A percentile compares a stretch with the other conserved stretches of the same genome.
Evolutionary conservation across 2,797 vertebrate genomes (phyloP).

Genomic region (Hypotaenidia okinawae): DNA sequence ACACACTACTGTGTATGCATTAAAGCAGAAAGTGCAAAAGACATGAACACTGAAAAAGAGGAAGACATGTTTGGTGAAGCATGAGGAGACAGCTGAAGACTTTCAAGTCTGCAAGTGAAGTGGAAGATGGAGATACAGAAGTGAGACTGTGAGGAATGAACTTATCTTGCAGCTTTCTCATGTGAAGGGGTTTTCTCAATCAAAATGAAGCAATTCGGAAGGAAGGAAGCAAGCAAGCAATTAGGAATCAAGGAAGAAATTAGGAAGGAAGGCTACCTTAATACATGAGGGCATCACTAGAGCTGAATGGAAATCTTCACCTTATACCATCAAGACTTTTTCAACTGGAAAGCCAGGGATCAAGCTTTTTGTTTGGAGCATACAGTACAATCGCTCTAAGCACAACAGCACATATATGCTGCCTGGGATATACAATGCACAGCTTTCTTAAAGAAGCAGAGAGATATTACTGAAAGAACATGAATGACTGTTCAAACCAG

Average conservation of each 20-base stretch:
- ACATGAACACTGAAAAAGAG: background rate
- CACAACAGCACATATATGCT: fast-evolving
- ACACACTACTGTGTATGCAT: background rate
- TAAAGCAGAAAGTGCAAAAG: background rate
- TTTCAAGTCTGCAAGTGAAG: background rate
- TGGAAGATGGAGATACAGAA: background rate
- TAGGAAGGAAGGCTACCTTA: background rate
- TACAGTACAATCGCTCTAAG: background rate
- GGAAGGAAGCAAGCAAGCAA: background rate
- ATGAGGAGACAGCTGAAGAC: background rate
- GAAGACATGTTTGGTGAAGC: background rate
- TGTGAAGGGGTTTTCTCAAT: background rate
- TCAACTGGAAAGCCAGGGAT: background rate
- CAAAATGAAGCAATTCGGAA: background rate
- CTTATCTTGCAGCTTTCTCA: background rate
- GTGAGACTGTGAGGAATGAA: background rate
- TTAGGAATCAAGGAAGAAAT: background rate
- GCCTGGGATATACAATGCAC: background rate
- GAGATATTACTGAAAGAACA: background rate
- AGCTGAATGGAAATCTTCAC: background rate
- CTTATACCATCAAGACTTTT: background rate
- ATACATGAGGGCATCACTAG: background rate
- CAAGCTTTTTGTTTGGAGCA: background rate
- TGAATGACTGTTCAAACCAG: background rate
- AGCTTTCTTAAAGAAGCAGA: background rate